Evolutionary conservation across 2,888 invertebrate genomes (phyloP).

Genomic region (Diarsia brunnea): DNA sequence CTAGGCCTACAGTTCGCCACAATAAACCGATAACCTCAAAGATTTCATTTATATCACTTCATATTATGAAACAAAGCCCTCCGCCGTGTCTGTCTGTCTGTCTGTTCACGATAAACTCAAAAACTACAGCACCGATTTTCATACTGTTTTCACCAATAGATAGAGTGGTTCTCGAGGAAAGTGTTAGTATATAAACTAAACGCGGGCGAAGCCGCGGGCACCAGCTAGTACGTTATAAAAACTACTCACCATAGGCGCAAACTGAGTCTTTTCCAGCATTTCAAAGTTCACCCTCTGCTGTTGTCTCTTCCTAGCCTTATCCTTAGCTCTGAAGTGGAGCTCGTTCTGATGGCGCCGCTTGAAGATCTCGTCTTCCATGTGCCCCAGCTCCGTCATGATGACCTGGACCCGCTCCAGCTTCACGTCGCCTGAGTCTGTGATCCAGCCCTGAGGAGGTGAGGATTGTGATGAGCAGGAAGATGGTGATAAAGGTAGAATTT

Average conservation of each 20-base stretch:
- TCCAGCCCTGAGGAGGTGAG: slow-evolving; percentile 93
- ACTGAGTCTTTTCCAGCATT: slow-evolving; percentile 93
- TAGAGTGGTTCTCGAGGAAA: too few relatives aligned
- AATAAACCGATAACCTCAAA: too few relatives aligned
- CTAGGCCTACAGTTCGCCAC: too few relatives aligned
- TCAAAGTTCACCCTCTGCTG: slow-evolving; percentile 93
- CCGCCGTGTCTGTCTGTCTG: too few relatives aligned
- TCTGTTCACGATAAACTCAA: too few relatives aligned
- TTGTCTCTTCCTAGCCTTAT: slow-evolving; percentile 93
- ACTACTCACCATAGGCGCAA: slow-evolving; percentile 93
- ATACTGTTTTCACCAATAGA: too few relatives aligned
- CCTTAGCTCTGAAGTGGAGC: slow-evolving; percentile 94
- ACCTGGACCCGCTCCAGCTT: slow-evolving; percentile 98
- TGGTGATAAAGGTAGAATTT: background rate
- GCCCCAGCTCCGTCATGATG: slow-evolving; percentile 98
- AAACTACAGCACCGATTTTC: too few relatives aligned
- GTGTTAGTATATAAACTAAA: too few relatives aligned
- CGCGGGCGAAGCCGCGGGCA: too few relatives aligned
- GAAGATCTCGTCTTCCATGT: slow-evolving; percentile 99
- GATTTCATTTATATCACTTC: too few relatives aligned
- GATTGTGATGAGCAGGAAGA: background rate
- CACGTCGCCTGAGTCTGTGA: slow-evolving; percentile 98
- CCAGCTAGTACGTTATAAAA: background rate
- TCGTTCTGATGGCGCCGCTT: slow-evolving; percentile 97
- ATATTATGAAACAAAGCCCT: too few relatives aligned